A percentile compares a stretch with the other conserved stretches of the same genome.
phyloP scores from a whole-genome alignment of 2,888 invertebrate species.

The Belgica antarctica region DNA sequence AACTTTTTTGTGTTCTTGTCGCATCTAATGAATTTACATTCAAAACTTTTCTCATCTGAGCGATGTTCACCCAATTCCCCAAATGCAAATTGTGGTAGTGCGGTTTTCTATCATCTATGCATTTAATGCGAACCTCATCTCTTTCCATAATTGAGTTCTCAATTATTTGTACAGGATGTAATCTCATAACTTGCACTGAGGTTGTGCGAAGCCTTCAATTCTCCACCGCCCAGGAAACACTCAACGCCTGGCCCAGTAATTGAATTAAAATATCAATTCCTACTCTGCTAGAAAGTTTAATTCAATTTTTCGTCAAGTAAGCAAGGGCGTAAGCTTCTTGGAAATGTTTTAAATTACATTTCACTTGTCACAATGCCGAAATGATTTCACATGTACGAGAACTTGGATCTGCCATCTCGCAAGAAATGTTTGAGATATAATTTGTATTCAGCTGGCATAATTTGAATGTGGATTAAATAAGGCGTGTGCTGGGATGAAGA shows the following conservation, averaged over 20 bases:
- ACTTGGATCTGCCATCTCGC: neutral
- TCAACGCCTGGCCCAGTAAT: neutral
- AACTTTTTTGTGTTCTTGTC: neutral
- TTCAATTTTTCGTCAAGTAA: slow-evolving; percentile 32
- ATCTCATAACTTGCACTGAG: neutral
- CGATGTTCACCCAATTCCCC: neutral
- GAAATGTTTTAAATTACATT: slow-evolving; percentile 4
- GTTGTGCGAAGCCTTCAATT: neutral
- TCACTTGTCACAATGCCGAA: slow-evolving; percentile 8
- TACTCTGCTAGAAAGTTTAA: slow-evolving; percentile 28
- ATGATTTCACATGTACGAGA: neutral
- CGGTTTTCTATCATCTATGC: neutral
- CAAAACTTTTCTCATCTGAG: too few species aligned
- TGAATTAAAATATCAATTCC: slow-evolving; percentile 35
- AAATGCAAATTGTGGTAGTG: neutral
- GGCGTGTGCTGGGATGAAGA: slow-evolving; percentile 12
- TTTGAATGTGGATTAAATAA: slow-evolving; percentile 39
- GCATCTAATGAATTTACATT: slow-evolving; percentile 6
- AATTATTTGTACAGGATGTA: slow-evolving; percentile 34
- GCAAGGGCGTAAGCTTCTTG: neutral
- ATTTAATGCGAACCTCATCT: slow-evolving; percentile 33
- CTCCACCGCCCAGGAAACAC: too few species aligned
- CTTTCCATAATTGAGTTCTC: slow-evolving; percentile 41
- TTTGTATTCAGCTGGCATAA: slow-evolving; percentile 32
- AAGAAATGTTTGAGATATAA: slow-evolving; percentile 3